Base-by-base conservation (phyloP, 2,797 vertebrate genomes). In the Sebastes baramenuke region DNA sequence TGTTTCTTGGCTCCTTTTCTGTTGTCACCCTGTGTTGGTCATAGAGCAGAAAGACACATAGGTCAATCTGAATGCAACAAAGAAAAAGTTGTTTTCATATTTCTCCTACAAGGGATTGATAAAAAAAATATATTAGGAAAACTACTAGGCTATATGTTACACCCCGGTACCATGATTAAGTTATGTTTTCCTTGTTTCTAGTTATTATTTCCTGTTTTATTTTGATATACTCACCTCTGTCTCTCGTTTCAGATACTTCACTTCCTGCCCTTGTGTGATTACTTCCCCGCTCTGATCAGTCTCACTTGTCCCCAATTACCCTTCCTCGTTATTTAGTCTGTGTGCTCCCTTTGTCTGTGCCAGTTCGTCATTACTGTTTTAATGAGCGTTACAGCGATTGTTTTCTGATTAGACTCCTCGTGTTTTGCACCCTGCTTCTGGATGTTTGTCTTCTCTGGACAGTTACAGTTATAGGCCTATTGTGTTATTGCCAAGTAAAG, bases 1-100 rank as follows among this genome's bases (percentile, higher is more conserved):
- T 99, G 97, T 91, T 99, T 99, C 95, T 99, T 99, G 68, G 94
- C 98, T 93, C 97, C 96, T 93, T 67, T 95, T 65, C 91, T 93
- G 72, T 10, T 87, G 4, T 96, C 96, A 46, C 18, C 74, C 95
- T 96, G 89, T 32, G 27, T 72, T 30, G 10, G 4, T 60, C 30
- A 27, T 4, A 70, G 67, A 30, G 6, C 18, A 49, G 12, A 61
- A 75, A 60, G 10, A 72, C 59, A 72, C 55, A 42, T 7, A 13
- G 2, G 3, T 72, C n/a, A 64, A 7, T 36, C n/a, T 67, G 11
- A 56, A 42, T 30, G 22, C 8, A 66, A 56, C 25, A 22, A 16
- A 22, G 3, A 60, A 14, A 36, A 16, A n/a, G 29, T 59, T 29
- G 9, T 22, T 59, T 52, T n/a, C 38, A 59, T 49, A 14, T 22